These are phyloP conservation scores for Climacteris rufus DNA, from an alignment of 2,113 vertebrate species.

Conservation along the genomic window DNA sequence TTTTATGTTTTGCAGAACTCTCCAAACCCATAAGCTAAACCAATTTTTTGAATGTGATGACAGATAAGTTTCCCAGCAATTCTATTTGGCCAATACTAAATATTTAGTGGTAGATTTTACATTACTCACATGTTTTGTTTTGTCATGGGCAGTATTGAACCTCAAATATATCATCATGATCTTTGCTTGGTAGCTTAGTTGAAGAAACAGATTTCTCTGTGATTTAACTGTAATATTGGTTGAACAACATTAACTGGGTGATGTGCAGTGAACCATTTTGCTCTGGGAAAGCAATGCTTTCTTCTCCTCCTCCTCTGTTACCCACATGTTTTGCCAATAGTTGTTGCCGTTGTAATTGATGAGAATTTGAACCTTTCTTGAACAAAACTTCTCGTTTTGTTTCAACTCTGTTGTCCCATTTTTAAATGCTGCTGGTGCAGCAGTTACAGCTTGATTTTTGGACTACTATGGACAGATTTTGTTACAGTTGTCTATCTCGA, in stretches of 20 bases:
- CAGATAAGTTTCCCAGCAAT: slow-evolving; percentile 11
- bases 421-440: background rate
- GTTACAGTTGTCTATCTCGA: background rate
- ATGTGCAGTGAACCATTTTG: background rate
- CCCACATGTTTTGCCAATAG: background rate
- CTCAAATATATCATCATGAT: background rate
- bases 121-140: slow-evolving; percentile 28
- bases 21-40: slow-evolving; percentile 5
- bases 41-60: slow-evolving; percentile 32
- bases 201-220: background rate
- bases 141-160: background rate
- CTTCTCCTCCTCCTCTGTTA: background rate
- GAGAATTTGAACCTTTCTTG: background rate
- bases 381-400: background rate
- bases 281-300: background rate
- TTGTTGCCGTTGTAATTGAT: background rate
- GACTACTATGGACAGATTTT: background rate
- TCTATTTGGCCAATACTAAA: background rate
- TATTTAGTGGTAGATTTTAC: slow-evolving; percentile 17
- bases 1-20: background rate
- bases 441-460: background rate
- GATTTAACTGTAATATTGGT: background rate
- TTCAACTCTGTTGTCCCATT: background rate
- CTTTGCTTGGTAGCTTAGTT: background rate
- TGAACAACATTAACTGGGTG: background rate